Percentiles rank a stretch among this genome's conserved stretches.
These are phyloP conservation scores for Rotaria socialis DNA, from an alignment of 2,888 invertebrate species.

Conservation along the genomic window DNA sequence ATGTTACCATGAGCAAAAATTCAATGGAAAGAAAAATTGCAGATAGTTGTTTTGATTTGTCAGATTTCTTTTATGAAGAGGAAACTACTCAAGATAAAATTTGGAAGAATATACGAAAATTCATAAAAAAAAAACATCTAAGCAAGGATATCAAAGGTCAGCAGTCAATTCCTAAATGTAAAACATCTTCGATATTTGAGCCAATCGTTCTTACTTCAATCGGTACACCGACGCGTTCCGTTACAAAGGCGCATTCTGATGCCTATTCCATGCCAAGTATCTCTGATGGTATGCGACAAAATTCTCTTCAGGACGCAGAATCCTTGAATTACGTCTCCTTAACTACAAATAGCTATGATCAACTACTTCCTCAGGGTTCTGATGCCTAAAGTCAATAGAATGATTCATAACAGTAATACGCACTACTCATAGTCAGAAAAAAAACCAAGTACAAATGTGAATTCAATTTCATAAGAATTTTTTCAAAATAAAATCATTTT, in stretches of 20 bases:
- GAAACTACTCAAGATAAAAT: background rate
- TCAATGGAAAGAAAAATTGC: background rate
- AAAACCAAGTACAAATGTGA: background rate
- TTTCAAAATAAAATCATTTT: background rate
- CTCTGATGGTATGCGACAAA: background rate
- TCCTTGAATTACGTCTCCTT: background rate
- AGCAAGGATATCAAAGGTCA: background rate
- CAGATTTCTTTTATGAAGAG: background rate
- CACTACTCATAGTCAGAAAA: background rate
- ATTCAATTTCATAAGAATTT: background rate
- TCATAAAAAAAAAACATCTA: background rate
- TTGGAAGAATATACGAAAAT: background rate
- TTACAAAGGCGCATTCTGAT: too few relatives aligned
- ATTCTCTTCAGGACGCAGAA: background rate
- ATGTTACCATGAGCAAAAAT: background rate
- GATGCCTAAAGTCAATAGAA: background rate
- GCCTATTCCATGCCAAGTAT: background rate
- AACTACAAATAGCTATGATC: background rate
- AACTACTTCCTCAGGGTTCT: background rate
- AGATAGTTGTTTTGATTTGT: background rate
- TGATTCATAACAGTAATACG: background rate
- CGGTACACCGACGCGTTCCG: background rate
- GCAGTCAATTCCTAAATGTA: background rate
- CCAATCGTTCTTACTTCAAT: background rate
- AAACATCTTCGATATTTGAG: background rate